phyloP scores from a whole-genome alignment of 2,113 vertebrate species.

The Ictidomys tridecemlineatus region DNA sequence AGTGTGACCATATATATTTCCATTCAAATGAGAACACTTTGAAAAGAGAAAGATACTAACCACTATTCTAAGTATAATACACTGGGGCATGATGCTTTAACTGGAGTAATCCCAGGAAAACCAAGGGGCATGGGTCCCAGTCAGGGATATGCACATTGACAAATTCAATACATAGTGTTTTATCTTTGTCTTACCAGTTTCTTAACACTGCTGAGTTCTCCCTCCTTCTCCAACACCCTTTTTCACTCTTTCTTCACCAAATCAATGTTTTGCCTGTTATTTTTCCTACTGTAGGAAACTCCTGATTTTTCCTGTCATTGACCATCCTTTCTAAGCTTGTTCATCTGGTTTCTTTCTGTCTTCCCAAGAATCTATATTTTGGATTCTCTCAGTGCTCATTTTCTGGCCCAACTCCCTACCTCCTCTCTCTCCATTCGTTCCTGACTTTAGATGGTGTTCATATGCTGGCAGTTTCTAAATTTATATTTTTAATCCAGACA shows the following conservation, averaged over 20 bases:
- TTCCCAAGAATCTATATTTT: background rate
- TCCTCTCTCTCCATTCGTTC: background rate
- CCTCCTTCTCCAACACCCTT: background rate
- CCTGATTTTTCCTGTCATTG: background rate
- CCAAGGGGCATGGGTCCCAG: fast-evolving
- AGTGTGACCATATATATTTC: background rate
- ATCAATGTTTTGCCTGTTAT: background rate
- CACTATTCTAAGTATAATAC: background rate
- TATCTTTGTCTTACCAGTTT: background rate
- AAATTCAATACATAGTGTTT: background rate
- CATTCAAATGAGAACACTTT: background rate
- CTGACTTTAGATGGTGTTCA: background rate
- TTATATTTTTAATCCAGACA: background rate
- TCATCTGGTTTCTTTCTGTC: background rate
- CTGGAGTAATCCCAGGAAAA: background rate
- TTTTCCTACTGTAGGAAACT: background rate
- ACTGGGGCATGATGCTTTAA: background rate
- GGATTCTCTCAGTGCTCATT: background rate
- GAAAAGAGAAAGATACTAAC: background rate
- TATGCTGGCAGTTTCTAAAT: background rate
- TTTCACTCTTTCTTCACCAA: background rate
- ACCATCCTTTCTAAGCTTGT: background rate
- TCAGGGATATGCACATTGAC: background rate
- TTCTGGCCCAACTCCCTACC: background rate
- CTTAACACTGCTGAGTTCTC: background rate